Conservation (phyloP, 2,888 invertebrate genomes). For the Nebria brevicollis region DNA sequence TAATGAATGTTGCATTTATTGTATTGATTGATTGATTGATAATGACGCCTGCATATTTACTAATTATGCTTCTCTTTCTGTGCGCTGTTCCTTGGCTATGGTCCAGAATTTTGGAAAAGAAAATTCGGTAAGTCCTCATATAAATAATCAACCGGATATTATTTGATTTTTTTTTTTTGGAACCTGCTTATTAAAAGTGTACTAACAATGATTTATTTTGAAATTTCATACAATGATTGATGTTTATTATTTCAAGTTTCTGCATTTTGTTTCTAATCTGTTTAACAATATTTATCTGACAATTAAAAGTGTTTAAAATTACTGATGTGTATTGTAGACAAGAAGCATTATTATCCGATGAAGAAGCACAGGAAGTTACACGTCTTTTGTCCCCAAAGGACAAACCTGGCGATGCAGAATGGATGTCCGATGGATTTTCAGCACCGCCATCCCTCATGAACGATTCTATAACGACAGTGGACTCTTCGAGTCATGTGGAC, state of each 20-base stretch:
- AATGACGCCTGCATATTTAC: conserved; percentile 44
- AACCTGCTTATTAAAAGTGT: not conserved
- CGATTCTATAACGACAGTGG: conserved; percentile 63
- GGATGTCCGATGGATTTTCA: conserved; percentile 69
- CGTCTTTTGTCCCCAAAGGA: conserved; percentile 77
- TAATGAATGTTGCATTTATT: conserved; percentile 18
- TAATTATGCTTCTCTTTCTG: conserved; percentile 47
- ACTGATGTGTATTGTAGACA: conserved; percentile 66
- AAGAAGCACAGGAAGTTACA: conserved; percentile 90
- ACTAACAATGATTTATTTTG: conserved; percentile 5
- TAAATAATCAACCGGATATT: not conserved
- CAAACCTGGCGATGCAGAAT: conserved; percentile 63
- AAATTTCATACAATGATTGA: not conserved
- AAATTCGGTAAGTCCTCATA: conserved; percentile 76
- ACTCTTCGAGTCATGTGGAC: conserved; percentile 60
- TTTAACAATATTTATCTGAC: conserved; percentile 28
- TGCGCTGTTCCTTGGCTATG: conserved; percentile 69
- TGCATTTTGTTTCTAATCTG: not conserved
- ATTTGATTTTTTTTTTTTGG: not conserved
- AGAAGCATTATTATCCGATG: conserved; percentile 85
- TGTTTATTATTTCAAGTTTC: too few relatives aligned
- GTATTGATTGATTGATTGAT: conserved; percentile 22
- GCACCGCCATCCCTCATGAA: conserved; percentile 62
- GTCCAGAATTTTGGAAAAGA: conserved; percentile 85
- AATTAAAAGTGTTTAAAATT: conserved; percentile 14